A percentile compares a stretch with the other conserved stretches of the same genome.
Evolutionary conservation across 1,140 invertebrate genomes (phyloP).

Genomic region (Lepidostoma basale): DNA sequence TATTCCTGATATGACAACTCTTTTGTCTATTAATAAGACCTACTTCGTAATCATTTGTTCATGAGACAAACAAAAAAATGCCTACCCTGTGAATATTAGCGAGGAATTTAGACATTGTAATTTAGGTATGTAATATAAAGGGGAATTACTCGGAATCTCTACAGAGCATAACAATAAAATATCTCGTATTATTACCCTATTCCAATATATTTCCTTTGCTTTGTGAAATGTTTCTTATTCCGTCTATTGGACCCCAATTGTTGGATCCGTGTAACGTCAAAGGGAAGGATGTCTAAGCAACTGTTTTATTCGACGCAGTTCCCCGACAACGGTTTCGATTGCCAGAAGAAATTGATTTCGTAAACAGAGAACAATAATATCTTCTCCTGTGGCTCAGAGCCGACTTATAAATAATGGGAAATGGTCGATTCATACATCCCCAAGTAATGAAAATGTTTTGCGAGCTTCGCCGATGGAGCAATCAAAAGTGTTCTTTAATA

Average conservation of each 20-base stretch:
- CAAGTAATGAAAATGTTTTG: slow-evolving; percentile 1
- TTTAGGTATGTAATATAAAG: too few species aligned
- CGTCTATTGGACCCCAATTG: background rate
- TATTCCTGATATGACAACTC: too few species aligned
- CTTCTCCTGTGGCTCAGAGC: background rate
- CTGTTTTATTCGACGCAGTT: background rate
- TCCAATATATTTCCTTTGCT: background rate
- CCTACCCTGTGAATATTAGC: too few species aligned
- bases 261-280: background rate
- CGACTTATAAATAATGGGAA: slow-evolving; percentile 18
- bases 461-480: background rate
- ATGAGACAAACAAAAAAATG: too few species aligned
- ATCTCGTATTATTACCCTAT: too few species aligned
- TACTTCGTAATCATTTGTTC: too few species aligned
- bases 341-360: slow-evolving; percentile 1
- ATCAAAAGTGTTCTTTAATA: too few species aligned
- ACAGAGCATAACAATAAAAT: too few species aligned
- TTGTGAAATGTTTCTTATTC: background rate
- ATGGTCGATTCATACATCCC: slow-evolving; percentile 1
- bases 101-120: too few species aligned
- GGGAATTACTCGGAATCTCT: too few species aligned
- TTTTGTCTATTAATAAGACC: too few species aligned
- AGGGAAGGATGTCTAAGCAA: background rate
- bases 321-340: slow-evolving; percentile 1
- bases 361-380: background rate